Base-by-base conservation (phyloP, 1,140 invertebrate genomes). In the Ladona fulva region DNA sequence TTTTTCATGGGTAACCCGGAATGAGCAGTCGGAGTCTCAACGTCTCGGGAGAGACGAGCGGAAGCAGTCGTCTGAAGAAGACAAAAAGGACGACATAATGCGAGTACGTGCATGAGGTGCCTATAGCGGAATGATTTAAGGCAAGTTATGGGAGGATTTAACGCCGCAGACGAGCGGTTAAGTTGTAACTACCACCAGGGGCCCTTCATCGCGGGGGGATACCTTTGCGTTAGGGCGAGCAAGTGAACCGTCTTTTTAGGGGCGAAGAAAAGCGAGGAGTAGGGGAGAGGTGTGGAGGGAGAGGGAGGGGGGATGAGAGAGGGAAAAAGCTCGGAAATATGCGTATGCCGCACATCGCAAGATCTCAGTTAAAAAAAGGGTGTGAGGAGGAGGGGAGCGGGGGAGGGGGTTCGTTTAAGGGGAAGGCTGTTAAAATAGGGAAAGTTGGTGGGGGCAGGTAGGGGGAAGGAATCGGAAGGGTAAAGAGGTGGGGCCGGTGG, bases 241-340 rank as follows among this genome's bases (percentile, higher is more conserved):
- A 66, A 66, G 52, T 66, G 52, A 66, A 66, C 52, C 52, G 52
- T 66, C 52, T 66, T 66, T 66, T 66, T 66, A 66, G 52, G 44
- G n/a, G 52, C 52, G 52, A 66, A 66, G 52, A 66, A 66, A 66
- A 66, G 52, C 3, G 52, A 66, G 52, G 52, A 66, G 52, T 66
- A 12, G 52, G n/a, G 52, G 52, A n/a, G n/a, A n/a, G n/a, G n/a
- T n/a, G 44, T 10, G 44, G 44, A 52, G 44, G 44, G 44, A 19
- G 44, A 66, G 12, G 52, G 52, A 66, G 52, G 16, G 52, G 52
- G 52, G 44, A 19, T 10, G 19, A 19, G 12, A 22, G n/a, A 66
- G n/a, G 52, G 52, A 66, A 22, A 19, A 22, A 66, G 52, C 52
- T 66, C 12, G 52, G 52, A 66, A 66, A 66, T 66, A 16, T 66